Base-by-base conservation (phyloP, 2,888 invertebrate species). In the Tiliacea aurago region DNA sequence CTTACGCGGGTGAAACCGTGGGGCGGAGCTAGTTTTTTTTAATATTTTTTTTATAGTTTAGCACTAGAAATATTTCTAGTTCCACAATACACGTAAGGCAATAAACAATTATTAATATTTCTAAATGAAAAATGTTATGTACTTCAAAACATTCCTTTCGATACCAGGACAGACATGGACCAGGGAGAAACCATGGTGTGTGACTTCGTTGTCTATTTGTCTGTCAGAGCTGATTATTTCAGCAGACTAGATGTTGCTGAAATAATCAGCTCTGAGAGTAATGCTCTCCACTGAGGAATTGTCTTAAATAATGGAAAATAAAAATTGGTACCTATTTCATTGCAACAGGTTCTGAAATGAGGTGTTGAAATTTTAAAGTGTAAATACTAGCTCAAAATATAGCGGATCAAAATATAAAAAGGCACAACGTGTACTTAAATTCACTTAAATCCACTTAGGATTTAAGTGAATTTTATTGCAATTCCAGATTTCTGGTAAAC, bases 401-500 rank as follows among this genome's bases (percentile, higher is more conserved):
- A 4, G 15, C 9, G 2, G 23, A 23, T 43, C 23, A 7, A 18
- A 62, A 49, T 49, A 33, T 49, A n/a, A n/a, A 49, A 33, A 0
- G 1, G 0, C 6, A 5, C 15, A 56, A 47, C 15, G 41, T 9
- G 15, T 10, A 43, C 43, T 28, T 4, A 23, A n/a, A 7, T 37
- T 37, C 37, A 37, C 37, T 28, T 28, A 28, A 28, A 28, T 28
- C 28, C 28, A 28, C 2, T 28, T 28, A 28, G 15, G 13, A 51
- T 33, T 41, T 43, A 28, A 23, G 11, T 18, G 15, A 45, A 37
- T 33, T 61, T 41, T 18, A 15, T 41, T 53, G 33, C 45, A 65
- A 72, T 82, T 47, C 20, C 49, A 51, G 7, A 68, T 78, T 69
- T n/a, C 49, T 10, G 13, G 49, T 13, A 13, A 53, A 53, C 45